Evolutionary conservation across 1,140 invertebrate genomes (phyloP).

Genomic region (Pissodes strobi): DNA sequence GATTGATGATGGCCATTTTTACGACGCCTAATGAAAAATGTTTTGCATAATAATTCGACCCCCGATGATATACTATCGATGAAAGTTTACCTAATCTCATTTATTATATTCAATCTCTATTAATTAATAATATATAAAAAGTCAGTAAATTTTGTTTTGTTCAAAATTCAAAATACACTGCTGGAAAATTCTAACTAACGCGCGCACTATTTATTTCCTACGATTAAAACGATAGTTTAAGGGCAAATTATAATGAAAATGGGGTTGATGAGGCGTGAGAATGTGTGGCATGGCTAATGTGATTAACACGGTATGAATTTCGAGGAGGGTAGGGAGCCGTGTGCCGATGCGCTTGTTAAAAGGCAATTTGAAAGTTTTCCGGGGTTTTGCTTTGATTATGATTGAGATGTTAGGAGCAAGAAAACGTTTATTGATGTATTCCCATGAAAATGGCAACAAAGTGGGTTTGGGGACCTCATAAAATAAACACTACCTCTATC

Average conservation of each 20-base stretch:
- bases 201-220: too few species aligned
- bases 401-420: conserved; percentile 29
- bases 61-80: background rate
- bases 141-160: too few species aligned
- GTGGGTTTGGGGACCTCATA: too few species aligned
- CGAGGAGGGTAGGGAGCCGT: conserved; percentile 28
- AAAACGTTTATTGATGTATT: conserved; percentile 21
- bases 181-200: too few species aligned
- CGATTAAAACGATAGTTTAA: too few species aligned
- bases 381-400: conserved; percentile 14
- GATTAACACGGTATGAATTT: conserved; percentile 39
- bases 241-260: background rate
- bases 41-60: conserved; percentile 28
- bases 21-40: conserved; percentile 27
- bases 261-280: conserved; percentile 38
- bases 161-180: too few species aligned
- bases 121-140: too few species aligned
- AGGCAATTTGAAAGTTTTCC: conserved; percentile 36
- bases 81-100: too few species aligned
- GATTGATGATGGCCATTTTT: conserved; percentile 32
- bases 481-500: too few species aligned
- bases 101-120: too few species aligned
- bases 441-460: conserved; percentile 32
- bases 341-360: conserved; percentile 40
- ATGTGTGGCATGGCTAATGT: conserved; percentile 35